Base-by-base conservation (phyloP, 2,113 vertebrate genomes). In the Podarcis muralis region DNA sequence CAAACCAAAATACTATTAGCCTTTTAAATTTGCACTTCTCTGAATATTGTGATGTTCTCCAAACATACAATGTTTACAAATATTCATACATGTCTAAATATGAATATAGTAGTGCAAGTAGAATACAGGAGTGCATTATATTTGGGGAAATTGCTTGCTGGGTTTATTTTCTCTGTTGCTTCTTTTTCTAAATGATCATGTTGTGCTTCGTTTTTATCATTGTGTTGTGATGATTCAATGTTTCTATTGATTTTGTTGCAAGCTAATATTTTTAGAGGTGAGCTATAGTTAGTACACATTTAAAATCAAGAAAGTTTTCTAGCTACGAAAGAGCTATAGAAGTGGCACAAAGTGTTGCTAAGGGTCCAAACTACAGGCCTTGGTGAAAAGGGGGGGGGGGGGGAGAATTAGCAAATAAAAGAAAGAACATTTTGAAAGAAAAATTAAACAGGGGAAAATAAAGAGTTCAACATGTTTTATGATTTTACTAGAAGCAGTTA, bases 401-500 rank as follows among this genome's bases (percentile, higher is more conserved):
- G 6, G 25, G 13, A 23, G 66, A 30, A n/a, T 62, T 71, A 68
- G 59, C 53, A 89, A 80, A 74, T 32, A 74, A 91, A 90, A 86
- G 48, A 86, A 81, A 91, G 76, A 9, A 75, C 2, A 11, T 90
- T 79, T 83, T 72, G 57, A 84, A 62, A 81, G 20, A 57, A 62
- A 90, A 6, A 83, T 1, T 32, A 88, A 57, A 37, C 74, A 85
- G 32, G 0, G 0, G 48, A 62, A 48, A 85, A 62, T 75, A 59
- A 40, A 85, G 53, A 78, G 37, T 48, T 78, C 62, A 12, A 16
- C 12, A 57, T 84, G 20, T 6, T 53, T 25, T 43, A 65, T 30
- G 74, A 15, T 11, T 4, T 86, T 71, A 85, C 8, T 89, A 76
- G 16, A 2, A 20, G 16, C 57, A 75, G 75, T 90, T 81, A 13